These are phyloP conservation scores for Neofelis nebulosa DNA, from an alignment of 2,113 vertebrate species.

Conservation along the genomic window DNA sequence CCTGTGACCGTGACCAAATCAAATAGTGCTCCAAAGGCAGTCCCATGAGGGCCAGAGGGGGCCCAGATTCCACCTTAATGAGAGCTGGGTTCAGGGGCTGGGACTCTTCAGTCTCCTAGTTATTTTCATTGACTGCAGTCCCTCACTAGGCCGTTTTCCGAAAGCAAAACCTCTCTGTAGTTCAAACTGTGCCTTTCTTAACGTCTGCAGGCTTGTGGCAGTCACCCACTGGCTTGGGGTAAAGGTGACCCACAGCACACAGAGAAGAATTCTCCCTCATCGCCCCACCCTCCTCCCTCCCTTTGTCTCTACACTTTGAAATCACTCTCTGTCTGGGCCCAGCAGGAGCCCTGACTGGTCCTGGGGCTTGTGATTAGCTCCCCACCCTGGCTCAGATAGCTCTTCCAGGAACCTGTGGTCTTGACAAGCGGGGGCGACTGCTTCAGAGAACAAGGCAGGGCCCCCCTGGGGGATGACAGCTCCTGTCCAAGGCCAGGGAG, in stretches of 20 bases:
- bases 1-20: neutral
- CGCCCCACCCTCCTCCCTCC: neutral
- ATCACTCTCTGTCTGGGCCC: neutral
- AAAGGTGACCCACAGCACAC: neutral
- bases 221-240: neutral
- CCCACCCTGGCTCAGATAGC: neutral
- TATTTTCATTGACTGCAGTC: neutral
- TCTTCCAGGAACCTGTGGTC: neutral
- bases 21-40: neutral
- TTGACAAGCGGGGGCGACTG: neutral
- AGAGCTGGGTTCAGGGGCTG: neutral
- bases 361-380: neutral
- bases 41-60: too few species aligned
- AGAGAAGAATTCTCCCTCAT: rapidly evolving
- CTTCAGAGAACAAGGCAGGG: neutral
- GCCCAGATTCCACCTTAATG: neutral
- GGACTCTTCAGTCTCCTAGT: neutral
- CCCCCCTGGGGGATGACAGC: neutral
- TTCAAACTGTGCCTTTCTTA: neutral
- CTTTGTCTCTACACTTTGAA: constrained; percentile 31
- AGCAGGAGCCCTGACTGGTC: neutral
- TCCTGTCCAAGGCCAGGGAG: neutral
- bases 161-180: neutral
- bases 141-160: neutral
- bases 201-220: neutral